Evolutionary conservation across 1,140 invertebrate genomes (phyloP), one percentile per base, ranked within the genome.

Genomic region (Listronotus bonariensis): DNA sequence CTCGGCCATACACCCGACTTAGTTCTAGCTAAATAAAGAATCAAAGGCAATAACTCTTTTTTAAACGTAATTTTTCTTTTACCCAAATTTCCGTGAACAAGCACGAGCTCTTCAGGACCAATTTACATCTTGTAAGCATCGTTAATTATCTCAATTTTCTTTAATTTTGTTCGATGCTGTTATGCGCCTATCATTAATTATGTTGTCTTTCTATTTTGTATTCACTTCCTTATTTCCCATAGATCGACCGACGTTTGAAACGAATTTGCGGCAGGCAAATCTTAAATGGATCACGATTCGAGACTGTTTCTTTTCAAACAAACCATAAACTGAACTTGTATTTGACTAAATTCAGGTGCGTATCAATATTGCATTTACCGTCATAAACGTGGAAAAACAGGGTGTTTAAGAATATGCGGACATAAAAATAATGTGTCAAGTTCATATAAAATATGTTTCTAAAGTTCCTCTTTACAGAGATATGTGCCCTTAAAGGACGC

Each of bases 141-240:
- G 59, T 62, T 52, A 62, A 62, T 62, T 62, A 62, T 62, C 59
- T 52, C 49, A 62, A 62, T 62, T 62, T 62, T 62, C 48, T 62
- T 62, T 62, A 62, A 62, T 53, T 59, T 59, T 43, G 41, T 36
- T 51, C 31, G 57, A 56, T 56, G 54, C 48, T 40, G 43, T 59
- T 59, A n/a, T n/a, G 43, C 32, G 45, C 38, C 48, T 14, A 53
- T 54, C 59, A 62, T 62, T 62, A 62, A 62, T 62, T 62, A 52
- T 26, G 46, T 46, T 52, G 36, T 53, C 36, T 52, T 10, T 26
- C 59, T 52, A 52, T 62, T 46, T 17, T 32, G 34, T 46, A 32
- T 32, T 62, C 36, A 59, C 56, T 59, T 59, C 56, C 56, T 46
- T 43, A 43, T 59, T 59, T 59, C 56, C 56, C 56, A 59, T 48